Percentiles rank a stretch among this genome's conserved stretches.
phyloP scores from a whole-genome alignment of 2,797 vertebrate species.

The Cyclopterus lumpus region DNA sequence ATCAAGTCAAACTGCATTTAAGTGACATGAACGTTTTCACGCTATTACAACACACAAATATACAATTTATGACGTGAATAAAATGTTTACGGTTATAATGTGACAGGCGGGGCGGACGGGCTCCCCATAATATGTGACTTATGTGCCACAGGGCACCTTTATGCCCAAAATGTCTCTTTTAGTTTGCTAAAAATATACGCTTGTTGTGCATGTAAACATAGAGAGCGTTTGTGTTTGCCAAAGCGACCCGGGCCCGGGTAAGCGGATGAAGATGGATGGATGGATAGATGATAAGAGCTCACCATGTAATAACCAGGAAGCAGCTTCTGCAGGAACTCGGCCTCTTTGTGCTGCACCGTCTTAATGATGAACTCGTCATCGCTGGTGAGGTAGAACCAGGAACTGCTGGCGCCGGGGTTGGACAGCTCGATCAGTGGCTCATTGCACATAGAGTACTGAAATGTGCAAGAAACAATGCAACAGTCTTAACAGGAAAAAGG shows the following conservation, averaged over 20 bases:
- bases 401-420: constrained; percentile 96
- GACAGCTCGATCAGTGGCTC: constrained; percentile 95
- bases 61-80: neutral
- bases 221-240: no score
- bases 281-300: constrained; percentile 49
- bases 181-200: neutral
- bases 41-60: no score
- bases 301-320: constrained; percentile 99
- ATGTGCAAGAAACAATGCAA: constrained; percentile 8
- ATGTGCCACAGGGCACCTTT: neutral
- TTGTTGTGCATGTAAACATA: neutral
- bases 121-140: no score
- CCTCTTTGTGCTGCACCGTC: constrained; percentile 97
- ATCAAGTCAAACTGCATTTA: neutral
- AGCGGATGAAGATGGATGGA: no score
- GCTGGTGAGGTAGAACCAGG: constrained; percentile 96
- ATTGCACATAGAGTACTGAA: constrained; percentile 94
- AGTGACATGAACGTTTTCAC: neutral
- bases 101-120: neutral
- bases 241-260: no score
- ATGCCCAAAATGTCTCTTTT: neutral
- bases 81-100: neutral
- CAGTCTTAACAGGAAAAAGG: neutral
- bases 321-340: constrained; percentile 96
- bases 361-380: constrained; percentile 99